Percentiles rank a stretch among this genome's conserved stretches.
phyloP scores from a whole-genome alignment of 2,888 invertebrate genomes.

The Cheilosia soror region DNA sequence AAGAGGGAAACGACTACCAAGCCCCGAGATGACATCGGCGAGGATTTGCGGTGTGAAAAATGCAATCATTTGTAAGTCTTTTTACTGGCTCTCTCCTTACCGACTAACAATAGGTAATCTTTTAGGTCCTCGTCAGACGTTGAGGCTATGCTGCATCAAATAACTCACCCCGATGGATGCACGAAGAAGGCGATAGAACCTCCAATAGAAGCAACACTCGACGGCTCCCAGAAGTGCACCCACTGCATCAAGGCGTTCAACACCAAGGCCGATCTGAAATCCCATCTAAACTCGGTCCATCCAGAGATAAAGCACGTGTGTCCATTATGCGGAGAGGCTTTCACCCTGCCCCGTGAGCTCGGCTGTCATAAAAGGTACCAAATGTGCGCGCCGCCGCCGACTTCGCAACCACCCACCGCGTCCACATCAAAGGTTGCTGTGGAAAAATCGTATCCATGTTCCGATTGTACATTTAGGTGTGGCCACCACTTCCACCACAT shows the following conservation, averaged over 20 bases:
- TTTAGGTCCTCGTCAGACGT: constrained; percentile 74
- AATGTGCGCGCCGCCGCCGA: constrained; percentile 83
- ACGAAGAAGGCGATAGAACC: neutral
- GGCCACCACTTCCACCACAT: neutral
- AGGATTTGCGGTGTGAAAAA: constrained; percentile 46
- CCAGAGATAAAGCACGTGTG: constrained; percentile 88
- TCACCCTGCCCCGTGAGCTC: constrained; percentile 90
- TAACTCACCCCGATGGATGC: constrained; percentile 72
- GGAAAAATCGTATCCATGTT: constrained; percentile 77
- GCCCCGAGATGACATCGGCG: constrained; percentile 85
- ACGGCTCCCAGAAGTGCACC: constrained; percentile 38
- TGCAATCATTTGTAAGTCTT: constrained; percentile 74
- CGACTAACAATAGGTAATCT: neutral
- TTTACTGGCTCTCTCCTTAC: too few relatives aligned
- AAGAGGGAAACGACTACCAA: constrained; percentile 84
- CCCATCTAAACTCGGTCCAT: constrained; percentile 87
- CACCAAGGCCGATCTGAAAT: constrained; percentile 86
- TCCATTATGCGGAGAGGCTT: constrained; percentile 88
- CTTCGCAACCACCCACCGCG: constrained; percentile 73
- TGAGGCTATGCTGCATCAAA: constrained; percentile 78
- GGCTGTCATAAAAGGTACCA: constrained; percentile 88
- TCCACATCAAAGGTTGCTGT: neutral
- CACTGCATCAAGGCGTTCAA: constrained; percentile 75
- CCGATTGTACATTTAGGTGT: constrained; percentile 79
- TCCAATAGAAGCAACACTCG: neutral